Base-by-base conservation (phyloP, 1,140 invertebrate species). In the Zaprionus vittiger region DNA sequence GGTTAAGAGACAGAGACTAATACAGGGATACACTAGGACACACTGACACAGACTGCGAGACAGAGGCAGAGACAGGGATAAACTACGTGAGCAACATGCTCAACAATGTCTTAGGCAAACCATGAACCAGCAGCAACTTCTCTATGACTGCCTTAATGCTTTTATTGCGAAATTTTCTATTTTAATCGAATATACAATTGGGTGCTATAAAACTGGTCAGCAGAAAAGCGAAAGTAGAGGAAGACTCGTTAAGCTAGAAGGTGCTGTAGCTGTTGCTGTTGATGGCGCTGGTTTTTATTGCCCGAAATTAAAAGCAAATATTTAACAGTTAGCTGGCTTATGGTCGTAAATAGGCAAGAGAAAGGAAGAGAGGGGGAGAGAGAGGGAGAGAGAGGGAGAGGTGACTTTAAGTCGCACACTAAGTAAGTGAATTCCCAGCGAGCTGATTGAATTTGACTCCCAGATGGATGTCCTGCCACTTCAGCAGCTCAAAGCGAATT, bases 1-100 rank as follows among this genome's bases (percentile, higher is more conserved):
- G n/a, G n/a, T 7, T 3, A 2, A 17, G 69, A 59, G 67, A 28
- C 14, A 57, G 5, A 14, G 11, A 11, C 2, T 0, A 11, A 31
- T 11, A 28, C 31, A 3, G 20, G 9, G 9, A 4, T 11, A 34
- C 9, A 34, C 31, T 11, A 11, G 3, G 31, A 34, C 9, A 31
- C 28, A 31, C 28, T 11, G 9, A 31, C 28, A 34, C 9, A 34
- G 31, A 52, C 47, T 5, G 4, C 0, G 15, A 52, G 4, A 49
- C 44, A 52, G 47, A 52, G 4, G 15, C 1, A 15, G 6, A 41
- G 38, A n/a, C 38, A n/a, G 4, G 24, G 4, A 5, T 52, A 52
- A 52, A 52, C 28, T 59, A 89, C 84, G 85, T 89, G 84, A 79
- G 63, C 41, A 26, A 79, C 71, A 73, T 84, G 31, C 52, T 37